Conservation (phyloP, 2,888 invertebrate species). For the Limnephilus lunatus region DNA sequence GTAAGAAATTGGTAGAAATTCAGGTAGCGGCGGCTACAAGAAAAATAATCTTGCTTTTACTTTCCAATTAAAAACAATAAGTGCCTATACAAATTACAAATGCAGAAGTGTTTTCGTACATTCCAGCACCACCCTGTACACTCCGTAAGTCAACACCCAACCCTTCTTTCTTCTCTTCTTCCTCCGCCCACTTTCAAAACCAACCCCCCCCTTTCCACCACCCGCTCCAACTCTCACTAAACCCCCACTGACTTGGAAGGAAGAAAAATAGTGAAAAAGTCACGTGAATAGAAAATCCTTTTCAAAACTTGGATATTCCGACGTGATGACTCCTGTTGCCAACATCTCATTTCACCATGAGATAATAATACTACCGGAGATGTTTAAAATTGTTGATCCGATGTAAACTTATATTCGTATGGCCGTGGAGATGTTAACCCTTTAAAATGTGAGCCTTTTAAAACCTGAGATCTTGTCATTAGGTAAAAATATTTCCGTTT, state of each 20-base stretch:
- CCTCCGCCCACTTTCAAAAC: not conserved
- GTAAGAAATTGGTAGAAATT: no score
- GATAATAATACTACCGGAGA: not conserved
- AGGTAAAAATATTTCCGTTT: no score
- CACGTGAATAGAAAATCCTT: slow-evolving; percentile 38
- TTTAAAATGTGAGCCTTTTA: no score
- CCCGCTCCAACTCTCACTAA: not conserved
- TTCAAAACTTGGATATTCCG: not conserved
- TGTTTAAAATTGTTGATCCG: not conserved
- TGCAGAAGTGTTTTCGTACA: not conserved
- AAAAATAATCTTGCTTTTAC: not conserved
- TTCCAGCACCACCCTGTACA: slow-evolving; percentile 26
- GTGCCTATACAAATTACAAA: not conserved
- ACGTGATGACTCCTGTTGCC: slow-evolving; percentile 12
- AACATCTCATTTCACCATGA: not conserved
- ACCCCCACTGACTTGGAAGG: slow-evolving; percentile 5
- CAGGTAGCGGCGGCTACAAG: no score
- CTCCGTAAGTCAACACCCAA: not conserved
- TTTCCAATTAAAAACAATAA: not conserved
- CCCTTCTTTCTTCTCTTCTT: not conserved
- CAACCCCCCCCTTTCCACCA: not conserved
- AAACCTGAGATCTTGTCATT: no score
- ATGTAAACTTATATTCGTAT: not conserved
- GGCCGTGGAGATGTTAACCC: not conserved
- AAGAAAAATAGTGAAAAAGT: slow-evolving; percentile 34